Evolutionary conservation across 2,888 invertebrate genomes (phyloP).

Genomic region (Drosophila rellima): DNA sequence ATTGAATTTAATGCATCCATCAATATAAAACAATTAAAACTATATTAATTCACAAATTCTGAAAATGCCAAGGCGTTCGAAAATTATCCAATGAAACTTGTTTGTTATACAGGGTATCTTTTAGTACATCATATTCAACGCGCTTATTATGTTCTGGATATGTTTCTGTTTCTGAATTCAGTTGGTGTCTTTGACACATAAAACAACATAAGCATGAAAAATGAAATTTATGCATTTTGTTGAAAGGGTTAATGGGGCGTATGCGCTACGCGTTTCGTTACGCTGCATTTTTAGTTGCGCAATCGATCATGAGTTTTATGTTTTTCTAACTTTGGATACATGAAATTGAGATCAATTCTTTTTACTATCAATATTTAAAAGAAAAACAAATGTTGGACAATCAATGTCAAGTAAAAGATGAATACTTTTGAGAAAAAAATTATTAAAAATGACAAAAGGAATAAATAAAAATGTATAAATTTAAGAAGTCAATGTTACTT

Average conservation of each 20-base stretch:
- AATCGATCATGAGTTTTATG: slow-evolving; percentile 48
- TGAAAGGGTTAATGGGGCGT: slow-evolving; percentile 67
- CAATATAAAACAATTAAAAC: no score
- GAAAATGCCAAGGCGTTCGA: no score
- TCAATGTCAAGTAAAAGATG: not conserved
- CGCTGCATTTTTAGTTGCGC: slow-evolving; percentile 38
- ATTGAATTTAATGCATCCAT: no score
- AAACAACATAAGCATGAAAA: slow-evolving; percentile 49
- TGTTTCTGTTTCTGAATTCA: slow-evolving; percentile 22
- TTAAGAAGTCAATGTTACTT: no score
- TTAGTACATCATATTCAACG: rapidly evolving
- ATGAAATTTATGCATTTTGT: slow-evolving; percentile 62
- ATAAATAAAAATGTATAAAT: no score
- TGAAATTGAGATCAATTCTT: not conserved
- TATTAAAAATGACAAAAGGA: no score
- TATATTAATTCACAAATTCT: no score
- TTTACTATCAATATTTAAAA: not conserved
- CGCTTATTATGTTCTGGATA: not conserved
- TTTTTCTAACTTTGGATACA: slow-evolving; percentile 1
- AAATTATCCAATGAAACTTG: not conserved
- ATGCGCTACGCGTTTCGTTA: slow-evolving; percentile 40
- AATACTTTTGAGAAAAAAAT: no score
- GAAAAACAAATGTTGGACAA: not conserved
- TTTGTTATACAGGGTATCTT: slow-evolving; percentile 9
- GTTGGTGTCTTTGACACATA: slow-evolving; percentile 36